Evolutionary conservation across 2,888 invertebrate species (phyloP).

Genomic region (Artemia sinica): DNA sequence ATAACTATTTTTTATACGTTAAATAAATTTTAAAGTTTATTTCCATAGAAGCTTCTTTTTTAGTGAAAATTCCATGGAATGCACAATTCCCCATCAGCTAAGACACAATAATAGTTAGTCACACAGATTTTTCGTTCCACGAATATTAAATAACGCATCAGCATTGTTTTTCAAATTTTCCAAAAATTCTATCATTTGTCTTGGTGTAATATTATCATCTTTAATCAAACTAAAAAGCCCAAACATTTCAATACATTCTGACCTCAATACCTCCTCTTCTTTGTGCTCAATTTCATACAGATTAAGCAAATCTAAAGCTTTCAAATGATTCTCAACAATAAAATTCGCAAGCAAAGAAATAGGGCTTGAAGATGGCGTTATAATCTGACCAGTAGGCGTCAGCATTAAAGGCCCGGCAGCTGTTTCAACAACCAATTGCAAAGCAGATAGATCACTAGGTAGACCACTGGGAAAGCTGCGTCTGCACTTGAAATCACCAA

Average conservation of each 20-base stretch:
- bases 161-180: conserved; percentile 42
- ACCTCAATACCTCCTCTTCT: conserved; percentile 53
- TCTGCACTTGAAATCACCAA: conserved; percentile 53
- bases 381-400: conserved; percentile 80
- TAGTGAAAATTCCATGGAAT: conserved; percentile 65
- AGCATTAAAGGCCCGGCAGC: conserved; percentile 85
- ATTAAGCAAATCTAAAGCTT: conserved; percentile 51
- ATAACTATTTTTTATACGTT: too few species aligned
- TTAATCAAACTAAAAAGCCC: conserved; percentile 55
- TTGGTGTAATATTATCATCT: conserved; percentile 77
- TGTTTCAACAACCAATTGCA: conserved; percentile 72
- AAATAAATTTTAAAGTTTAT: too few species aligned
- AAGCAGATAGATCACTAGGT: conserved; percentile 51
- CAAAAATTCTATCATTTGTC: conserved; percentile 71
- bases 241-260: conserved; percentile 45
- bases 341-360: conserved; percentile 67
- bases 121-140: conserved; percentile 54
- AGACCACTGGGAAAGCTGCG: conserved; percentile 50
- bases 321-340: conserved; percentile 54
- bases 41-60: background rate
- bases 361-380: conserved; percentile 78
- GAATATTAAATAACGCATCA: conserved; percentile 34
- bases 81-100: conserved; percentile 74
- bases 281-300: conserved; percentile 63
- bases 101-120: conserved; percentile 75